Conservation (phyloP, 2,113 vertebrate species). For the Nicator chloris region DNA sequence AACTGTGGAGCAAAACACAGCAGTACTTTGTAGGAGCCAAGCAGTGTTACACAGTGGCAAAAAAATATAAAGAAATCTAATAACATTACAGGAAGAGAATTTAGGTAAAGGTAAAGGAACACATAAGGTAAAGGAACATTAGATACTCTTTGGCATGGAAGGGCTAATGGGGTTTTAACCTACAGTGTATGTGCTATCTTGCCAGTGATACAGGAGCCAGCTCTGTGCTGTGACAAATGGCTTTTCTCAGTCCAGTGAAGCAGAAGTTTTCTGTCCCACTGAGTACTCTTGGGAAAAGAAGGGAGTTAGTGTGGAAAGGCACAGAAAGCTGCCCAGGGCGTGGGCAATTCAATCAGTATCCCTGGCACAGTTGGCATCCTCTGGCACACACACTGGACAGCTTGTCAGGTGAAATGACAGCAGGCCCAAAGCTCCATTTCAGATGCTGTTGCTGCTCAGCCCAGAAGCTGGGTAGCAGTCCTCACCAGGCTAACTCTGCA, state of each 20-base stretch:
- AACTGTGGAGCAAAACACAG: background rate
- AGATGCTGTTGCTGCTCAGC: background rate
- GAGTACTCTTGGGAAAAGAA: background rate
- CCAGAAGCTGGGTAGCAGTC: background rate
- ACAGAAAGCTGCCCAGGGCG: background rate
- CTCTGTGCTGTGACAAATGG: background rate
- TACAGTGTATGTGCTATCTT: background rate
- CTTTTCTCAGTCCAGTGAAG: background rate
- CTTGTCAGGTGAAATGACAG: background rate
- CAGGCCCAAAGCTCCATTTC: background rate
- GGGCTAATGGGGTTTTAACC: background rate
- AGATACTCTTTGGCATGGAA: background rate
- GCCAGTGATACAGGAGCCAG: background rate
- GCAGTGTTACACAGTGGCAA: background rate
- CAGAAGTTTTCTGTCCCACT: background rate
- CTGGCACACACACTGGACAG: background rate
- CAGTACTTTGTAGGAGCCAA: background rate
- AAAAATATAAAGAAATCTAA: background rate
- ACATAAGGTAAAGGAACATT: background rate
- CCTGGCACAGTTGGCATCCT: background rate
- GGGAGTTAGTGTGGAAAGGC: background rate
- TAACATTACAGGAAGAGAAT: background rate
- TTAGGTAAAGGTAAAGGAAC: background rate
- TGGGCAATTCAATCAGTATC: background rate
- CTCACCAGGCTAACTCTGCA: background rate